Conservation (phyloP, 2,113 vertebrate genomes). For the Odocoileus virginianus region DNA sequence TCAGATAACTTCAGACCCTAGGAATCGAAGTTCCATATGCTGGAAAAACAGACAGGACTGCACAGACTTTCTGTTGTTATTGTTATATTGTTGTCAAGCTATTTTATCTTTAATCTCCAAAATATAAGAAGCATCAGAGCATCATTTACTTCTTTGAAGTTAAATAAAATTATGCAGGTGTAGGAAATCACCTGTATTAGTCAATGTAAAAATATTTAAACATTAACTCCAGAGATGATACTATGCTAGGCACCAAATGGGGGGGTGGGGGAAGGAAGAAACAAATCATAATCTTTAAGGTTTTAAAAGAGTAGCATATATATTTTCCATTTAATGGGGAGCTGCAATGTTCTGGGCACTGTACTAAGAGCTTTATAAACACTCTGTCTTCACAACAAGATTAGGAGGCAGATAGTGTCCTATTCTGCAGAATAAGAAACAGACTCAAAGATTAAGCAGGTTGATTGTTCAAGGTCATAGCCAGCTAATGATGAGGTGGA, state of each 20-base stretch:
- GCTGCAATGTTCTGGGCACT: neutral
- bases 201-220: constrained; percentile 10
- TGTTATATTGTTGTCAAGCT: neutral
- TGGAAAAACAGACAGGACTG: neutral
- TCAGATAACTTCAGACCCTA: constrained; percentile 20
- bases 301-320: neutral
- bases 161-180: constrained; percentile 12
- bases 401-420: neutral
- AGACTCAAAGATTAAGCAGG: neutral
- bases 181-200: neutral
- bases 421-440: neutral
- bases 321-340: neutral
- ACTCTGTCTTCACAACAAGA: neutral
- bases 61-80: neutral
- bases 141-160: neutral
- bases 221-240: neutral
- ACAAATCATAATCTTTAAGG: neutral
- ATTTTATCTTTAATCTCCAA: constrained; percentile 43
- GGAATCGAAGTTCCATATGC: neutral
- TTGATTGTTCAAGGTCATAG: neutral
- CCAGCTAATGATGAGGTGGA: neutral
- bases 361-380: neutral
- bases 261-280: neutral
- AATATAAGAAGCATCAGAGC: neutral
- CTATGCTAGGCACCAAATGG: neutral